Base-by-base conservation (phyloP, 2,113 vertebrate genomes). In the Mormoops blainvillei region DNA sequence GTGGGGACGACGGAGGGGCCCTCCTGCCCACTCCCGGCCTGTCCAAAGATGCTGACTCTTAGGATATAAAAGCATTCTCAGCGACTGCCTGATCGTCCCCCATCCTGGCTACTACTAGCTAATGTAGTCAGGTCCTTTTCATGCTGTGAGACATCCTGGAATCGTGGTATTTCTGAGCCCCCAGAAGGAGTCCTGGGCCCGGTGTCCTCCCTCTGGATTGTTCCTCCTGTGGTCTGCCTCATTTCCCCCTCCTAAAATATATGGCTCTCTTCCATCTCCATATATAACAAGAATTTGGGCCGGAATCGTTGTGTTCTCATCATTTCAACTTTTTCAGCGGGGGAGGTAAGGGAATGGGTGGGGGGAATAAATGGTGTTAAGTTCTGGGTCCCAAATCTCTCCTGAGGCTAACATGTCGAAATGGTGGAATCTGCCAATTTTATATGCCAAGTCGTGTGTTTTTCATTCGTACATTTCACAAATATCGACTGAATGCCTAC, bases 111-210 rank as follows among this genome's bases (percentile, higher is more conserved):
- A 54, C 67, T 36, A 36, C 54, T 36, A 76, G 63, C 74, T 78
- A 31, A 18, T 33, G 90, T 26, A 33, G 38, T n/a, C 65, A 54
- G 74, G 63, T 61, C 50, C 52, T 89, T 61, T 52, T 73, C 67
- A 36, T 87, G 96, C 96, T 86, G 87, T 89, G 93, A 82, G 89
- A 94, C 61, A 15, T 48, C 86, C 65, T 43, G 89, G 88, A 96
- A 96, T 78, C 65, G 85, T 96, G 92, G n/a, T 83, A 71, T 94
- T 95, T 95, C 94, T 96, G 96, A 97, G 97, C 94, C 96, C 90
- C 61, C 80, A 4, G 80, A 89, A 95, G 92, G 85, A 81, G 67
- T 43, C 65, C 74, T 54, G 83, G 82, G 78, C 74, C 70, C 1
- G 0, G 16, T 41, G 65, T 68, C 65, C 48, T 61, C 63, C 82